A percentile compares a stretch with the other conserved stretches of the same genome.
Evolutionary conservation across 2,797 vertebrate species (phyloP).

Genomic region (Benthosema pterotum): DNA sequence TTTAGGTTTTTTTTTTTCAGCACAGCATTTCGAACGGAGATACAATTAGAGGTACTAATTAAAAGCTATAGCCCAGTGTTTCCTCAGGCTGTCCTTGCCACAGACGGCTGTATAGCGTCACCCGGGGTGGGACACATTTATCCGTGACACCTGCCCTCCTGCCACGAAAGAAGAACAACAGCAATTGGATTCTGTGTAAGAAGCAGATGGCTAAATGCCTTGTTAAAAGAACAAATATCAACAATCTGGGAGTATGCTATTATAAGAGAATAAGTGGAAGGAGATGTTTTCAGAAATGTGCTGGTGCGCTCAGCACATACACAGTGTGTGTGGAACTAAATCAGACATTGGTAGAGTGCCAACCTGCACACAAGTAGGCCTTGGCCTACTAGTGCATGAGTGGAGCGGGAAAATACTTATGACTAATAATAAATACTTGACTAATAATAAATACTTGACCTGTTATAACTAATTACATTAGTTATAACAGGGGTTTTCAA

Average conservation of each 20-base stretch:
- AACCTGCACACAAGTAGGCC: no score
- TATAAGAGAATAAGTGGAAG: conserved; percentile 28
- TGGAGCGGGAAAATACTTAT: no score
- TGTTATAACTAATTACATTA: no score
- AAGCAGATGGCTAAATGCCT: conserved; percentile 46
- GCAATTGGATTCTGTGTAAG: conserved; percentile 50
- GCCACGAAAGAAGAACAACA: conserved; percentile 5
- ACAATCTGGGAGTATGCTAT: conserved; percentile 36
- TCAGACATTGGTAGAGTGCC: no score
- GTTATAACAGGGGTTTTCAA: no score
- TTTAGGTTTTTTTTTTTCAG: background rate
- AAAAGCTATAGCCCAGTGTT: conserved; percentile 27
- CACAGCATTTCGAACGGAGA: conserved; percentile 28
- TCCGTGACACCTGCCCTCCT: conserved; percentile 24
- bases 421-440: no score
- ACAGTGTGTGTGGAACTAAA: no score
- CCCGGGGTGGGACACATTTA: conserved; percentile 39
- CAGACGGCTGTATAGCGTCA: no score
- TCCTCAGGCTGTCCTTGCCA: no score
- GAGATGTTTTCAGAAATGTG: conserved; percentile 3
- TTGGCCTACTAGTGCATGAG: no score
- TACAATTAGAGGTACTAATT: conserved; percentile 36
- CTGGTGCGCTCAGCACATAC: background rate
- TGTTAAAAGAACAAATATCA: conserved; percentile 42
- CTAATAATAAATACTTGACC: no score